A percentile compares a stretch with the other conserved stretches of the same genome.
phyloP scores from a whole-genome alignment of 2,888 invertebrate genomes.

The Euphydryas editha region DNA sequence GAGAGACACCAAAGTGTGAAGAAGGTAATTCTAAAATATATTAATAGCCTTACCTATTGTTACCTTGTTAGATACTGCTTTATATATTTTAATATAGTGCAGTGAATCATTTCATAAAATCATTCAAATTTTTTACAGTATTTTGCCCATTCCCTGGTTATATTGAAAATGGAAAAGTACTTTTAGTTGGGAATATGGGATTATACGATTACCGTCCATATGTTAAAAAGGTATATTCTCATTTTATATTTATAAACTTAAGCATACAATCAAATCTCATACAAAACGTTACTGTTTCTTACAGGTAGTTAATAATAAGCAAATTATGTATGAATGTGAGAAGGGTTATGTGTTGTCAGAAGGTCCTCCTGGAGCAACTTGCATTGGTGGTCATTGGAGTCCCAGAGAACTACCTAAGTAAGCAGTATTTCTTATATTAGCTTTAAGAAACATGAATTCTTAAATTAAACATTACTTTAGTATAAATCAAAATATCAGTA shows the following conservation, averaged over 20 bases:
- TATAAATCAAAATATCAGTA: background rate
- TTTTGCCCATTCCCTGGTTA: conserved; percentile 97
- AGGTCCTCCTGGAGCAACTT: conserved; percentile 97
- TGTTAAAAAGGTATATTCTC: conserved; percentile 88
- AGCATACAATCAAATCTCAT: background rate
- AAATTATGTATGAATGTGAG: conserved; percentile 98
- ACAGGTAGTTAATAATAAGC: conserved; percentile 92
- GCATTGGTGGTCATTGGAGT: conserved; percentile 97
- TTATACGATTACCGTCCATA: conserved; percentile 97
- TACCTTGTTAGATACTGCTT: background rate
- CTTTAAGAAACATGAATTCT: background rate
- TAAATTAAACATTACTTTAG: background rate
- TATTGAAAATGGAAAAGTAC: conserved; percentile 94
- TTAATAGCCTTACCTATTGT: background rate
- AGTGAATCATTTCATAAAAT: background rate
- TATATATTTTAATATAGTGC: background rate
- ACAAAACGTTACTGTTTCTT: conserved; percentile 30
- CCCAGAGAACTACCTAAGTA: conserved; percentile 92
- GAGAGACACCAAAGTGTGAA: conserved; percentile 93
- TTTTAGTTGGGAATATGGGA: conserved; percentile 97
- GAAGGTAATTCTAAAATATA: conserved; percentile 79
- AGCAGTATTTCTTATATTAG: conserved; percentile 37
- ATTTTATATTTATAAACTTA: background rate
- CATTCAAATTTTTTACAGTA: conserved; percentile 78
- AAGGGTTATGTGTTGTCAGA: conserved; percentile 93